Evolutionary conservation across 2,113 vertebrate genomes (phyloP).

Genomic region (Gavia stellata): DNA sequence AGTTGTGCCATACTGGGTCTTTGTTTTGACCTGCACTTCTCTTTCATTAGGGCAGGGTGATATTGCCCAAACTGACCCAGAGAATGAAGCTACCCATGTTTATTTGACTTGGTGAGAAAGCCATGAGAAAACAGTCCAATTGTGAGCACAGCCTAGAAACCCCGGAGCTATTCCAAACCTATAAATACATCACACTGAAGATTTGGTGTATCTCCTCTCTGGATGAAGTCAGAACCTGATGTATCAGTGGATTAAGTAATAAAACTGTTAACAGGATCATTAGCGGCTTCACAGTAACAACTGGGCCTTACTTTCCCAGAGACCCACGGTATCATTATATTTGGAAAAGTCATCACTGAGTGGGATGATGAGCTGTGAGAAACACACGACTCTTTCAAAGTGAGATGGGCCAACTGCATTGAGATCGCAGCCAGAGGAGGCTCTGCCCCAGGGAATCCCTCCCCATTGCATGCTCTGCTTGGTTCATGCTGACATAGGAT

Average conservation of each 20-base stretch:
- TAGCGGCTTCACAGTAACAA: neutral
- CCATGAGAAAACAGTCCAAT: neutral
- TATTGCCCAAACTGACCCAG: neutral
- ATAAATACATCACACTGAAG: neutral
- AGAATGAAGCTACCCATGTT: neutral
- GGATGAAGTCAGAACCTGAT: neutral
- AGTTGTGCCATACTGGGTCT: neutral
- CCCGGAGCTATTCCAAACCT: neutral
- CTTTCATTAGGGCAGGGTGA: neutral
- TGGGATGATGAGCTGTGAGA: neutral
- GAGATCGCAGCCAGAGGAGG: neutral
- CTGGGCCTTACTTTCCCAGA: neutral
- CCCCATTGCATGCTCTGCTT: neutral
- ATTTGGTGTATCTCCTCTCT: neutral
- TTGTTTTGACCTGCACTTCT: neutral
- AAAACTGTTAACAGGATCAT: neutral
- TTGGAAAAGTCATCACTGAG: neutral
- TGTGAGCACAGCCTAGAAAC: neutral
- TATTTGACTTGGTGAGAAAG: neutral
- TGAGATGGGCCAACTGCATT: neutral
- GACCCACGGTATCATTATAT: accelerated
- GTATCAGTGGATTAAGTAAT: neutral
- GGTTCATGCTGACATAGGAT: neutral
- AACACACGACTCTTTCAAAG: neutral
- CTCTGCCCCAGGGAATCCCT: neutral